Base-by-base conservation (phyloP, 2,797 vertebrate species). In the Columba guinea region DNA sequence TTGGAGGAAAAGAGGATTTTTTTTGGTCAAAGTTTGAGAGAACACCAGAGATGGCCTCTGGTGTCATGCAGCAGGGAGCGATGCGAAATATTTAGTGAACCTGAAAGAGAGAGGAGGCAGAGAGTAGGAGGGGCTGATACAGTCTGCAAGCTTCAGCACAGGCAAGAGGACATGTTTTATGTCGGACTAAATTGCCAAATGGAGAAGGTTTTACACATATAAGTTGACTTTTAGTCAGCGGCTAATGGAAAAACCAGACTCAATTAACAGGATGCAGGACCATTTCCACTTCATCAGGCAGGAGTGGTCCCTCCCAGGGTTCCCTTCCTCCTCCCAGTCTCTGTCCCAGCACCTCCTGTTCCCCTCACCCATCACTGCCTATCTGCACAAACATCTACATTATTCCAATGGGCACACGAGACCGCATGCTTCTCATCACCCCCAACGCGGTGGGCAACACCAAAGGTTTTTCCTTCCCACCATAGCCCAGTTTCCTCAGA, bases 321-420 rank as follows among this genome's bases (percentile, higher is more conserved):
- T 70, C 22, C 46, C 24, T 18, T 59, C 37, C 26, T 55, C 27
- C n/a, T 81, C 28, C 17, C 13, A 28, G 1, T 17, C 28, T 30
- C 28, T 34, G 13, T 4, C 18, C 32, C 44, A 37, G 12, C 7
- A 1, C 27, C 32, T 24, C 26, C 15, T 7, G 46, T 28, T 52
- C 23, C 30, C 58, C 41, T 64, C 34, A 21, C 9, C 12, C 1
- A 0, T 23, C 10, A 14, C 26, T 75, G 17, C 28, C 39, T 39
- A 5, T 4, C 0, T 5, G 5, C 24, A 23, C 21, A 21, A 3
- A 6, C 13, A 2, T 18, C 46, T 7, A 18, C 49, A 1, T 48
- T 32, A 27, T 15, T 44, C 41, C 41, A 17, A 44, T 18, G 41
- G 41, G 41, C 48, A 30, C 8, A 23, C 1, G 7, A 60, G 15